phyloP scores from a whole-genome alignment of 2,888 invertebrate genomes.

The Drosophila falleni region DNA sequence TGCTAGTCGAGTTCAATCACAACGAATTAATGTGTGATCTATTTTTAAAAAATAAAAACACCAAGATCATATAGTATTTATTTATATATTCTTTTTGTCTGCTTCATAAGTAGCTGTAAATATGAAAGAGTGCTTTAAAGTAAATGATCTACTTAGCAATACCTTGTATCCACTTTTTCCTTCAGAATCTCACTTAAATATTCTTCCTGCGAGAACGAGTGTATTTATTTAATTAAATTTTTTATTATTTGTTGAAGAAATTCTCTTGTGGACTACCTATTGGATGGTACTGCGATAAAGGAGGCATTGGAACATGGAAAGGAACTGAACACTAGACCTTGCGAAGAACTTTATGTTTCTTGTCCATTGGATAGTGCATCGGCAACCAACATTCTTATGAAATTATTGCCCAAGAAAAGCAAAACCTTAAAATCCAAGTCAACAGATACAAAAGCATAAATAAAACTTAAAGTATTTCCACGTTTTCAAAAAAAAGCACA shows the following conservation, averaged over 20 bases:
- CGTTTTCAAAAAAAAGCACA: background rate
- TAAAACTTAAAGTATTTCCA: background rate
- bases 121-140: background rate
- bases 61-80: conserved; percentile 19
- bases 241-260: conserved; percentile 86
- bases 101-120: background rate
- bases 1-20: conserved; percentile 33
- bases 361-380: conserved; percentile 90
- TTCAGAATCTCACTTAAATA: background rate
- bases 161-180: background rate
- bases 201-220: background rate
- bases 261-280: conserved; percentile 88
- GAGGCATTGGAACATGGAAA: conserved; percentile 89
- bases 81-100: conserved; percentile 4
- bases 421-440: conserved; percentile 31
- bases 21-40: conserved; percentile 29
- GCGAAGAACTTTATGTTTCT: conserved; percentile 88
- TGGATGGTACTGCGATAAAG: conserved; percentile 90
- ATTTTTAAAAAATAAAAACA: conserved; percentile 36
- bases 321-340: conserved; percentile 85
- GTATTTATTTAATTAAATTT: background rate
- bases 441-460: conserved; percentile 35
- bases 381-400: conserved; percentile 89
- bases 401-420: conserved; percentile 87
- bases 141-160: background rate